Conservation (phyloP, 2,888 invertebrate genomes). For the Brenthis hecate region DNA sequence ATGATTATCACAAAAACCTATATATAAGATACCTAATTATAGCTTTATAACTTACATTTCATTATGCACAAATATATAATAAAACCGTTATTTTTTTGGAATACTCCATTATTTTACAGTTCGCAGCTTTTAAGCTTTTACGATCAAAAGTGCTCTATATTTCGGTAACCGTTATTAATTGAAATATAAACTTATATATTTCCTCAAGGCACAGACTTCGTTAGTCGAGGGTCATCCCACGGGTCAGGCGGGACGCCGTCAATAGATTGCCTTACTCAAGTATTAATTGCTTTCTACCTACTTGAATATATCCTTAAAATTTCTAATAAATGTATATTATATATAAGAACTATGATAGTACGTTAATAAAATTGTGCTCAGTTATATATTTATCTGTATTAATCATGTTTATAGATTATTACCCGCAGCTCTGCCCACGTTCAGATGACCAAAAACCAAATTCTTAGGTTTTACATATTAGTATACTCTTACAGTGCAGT, state of each 20-base stretch:
- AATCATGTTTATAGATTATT: too few species aligned
- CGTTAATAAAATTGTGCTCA: not conserved
- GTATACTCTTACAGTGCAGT: too few species aligned
- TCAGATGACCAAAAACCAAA: too few species aligned
- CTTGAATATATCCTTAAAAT: constrained; percentile 19
- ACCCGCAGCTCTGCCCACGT: too few species aligned
- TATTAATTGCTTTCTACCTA: constrained; percentile 59
- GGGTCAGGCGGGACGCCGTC: constrained; percentile 54
- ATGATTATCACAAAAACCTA: too few species aligned
- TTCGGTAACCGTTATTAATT: constrained; percentile 34
- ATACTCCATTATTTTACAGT: not conserved
- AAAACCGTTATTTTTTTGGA: too few species aligned
- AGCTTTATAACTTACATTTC: too few species aligned
- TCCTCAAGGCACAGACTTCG: constrained; percentile 52
- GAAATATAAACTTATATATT: constrained; percentile 33
- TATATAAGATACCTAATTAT: too few species aligned
- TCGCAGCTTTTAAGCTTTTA: not conserved
- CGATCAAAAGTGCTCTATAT: constrained; percentile 1
- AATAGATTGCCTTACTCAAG: constrained; percentile 49
- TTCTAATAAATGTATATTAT: not conserved
- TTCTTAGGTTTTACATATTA: too few species aligned
- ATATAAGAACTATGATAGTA: not conserved
- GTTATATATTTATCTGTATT: not conserved
- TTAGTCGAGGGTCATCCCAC: constrained; percentile 70
- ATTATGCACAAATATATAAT: too few species aligned